phyloP scores from a whole-genome alignment of 1,140 invertebrate genomes.

The Diprion similis region DNA sequence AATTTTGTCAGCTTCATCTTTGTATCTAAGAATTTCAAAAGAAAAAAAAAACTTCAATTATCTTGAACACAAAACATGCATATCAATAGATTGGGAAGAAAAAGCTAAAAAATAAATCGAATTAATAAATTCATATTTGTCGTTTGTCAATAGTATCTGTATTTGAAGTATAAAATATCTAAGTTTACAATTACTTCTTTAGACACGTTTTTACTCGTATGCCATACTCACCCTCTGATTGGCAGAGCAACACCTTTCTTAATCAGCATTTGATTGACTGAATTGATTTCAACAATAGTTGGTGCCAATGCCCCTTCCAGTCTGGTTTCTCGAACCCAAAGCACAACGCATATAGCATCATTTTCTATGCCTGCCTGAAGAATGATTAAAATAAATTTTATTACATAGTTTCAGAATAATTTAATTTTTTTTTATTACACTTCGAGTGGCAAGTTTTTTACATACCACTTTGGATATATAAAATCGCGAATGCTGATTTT shows the following conservation, averaged over 20 bases:
- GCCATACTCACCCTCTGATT: slow-evolving; percentile 48
- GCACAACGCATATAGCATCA: slow-evolving; percentile 62
- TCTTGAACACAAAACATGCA: no score
- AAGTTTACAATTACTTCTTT: neutral
- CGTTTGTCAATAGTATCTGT: no score
- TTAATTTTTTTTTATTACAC: neutral
- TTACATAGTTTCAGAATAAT: neutral
- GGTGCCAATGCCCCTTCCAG: slow-evolving; percentile 60
- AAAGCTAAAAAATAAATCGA: no score
- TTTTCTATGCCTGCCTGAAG: slow-evolving; percentile 56
- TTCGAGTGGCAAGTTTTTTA: neutral
- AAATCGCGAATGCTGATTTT: slow-evolving; percentile 45
- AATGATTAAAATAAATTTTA: slow-evolving; percentile 37
- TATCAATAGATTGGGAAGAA: no score
- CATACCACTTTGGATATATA: slow-evolving; percentile 52
- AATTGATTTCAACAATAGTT: slow-evolving; percentile 59
- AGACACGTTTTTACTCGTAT: neutral
- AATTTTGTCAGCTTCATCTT: slow-evolving; percentile 30
- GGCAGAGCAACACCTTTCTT: slow-evolving; percentile 65
- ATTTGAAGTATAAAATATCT: no score
- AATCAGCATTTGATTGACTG: slow-evolving; percentile 63
- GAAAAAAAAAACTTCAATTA: neutral
- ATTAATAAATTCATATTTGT: no score
- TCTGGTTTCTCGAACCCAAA: slow-evolving; percentile 61
- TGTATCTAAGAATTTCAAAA: slow-evolving; percentile 26